Evolutionary conservation across 2,797 vertebrate species (phyloP).

Genomic region (Paramormyrops hopkinsi): DNA sequence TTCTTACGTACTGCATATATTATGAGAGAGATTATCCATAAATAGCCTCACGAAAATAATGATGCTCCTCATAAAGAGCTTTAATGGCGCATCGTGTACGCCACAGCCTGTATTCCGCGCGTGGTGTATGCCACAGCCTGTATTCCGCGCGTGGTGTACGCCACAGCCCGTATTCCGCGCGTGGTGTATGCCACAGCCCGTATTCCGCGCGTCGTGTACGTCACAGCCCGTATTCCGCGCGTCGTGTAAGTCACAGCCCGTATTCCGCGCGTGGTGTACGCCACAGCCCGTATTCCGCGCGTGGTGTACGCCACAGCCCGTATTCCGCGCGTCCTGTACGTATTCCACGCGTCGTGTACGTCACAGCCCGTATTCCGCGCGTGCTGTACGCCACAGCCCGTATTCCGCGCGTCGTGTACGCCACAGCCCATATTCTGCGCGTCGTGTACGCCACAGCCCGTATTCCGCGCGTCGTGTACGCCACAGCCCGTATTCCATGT

Average conservation of each 20-base stretch:
- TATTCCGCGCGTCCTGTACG: neutral
- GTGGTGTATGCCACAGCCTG: neutral
- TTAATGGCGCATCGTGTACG: neutral
- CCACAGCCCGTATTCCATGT: too few relatives aligned
- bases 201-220: too few relatives aligned
- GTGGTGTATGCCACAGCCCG: neutral
- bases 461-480: too few relatives aligned
- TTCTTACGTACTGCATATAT: neutral
- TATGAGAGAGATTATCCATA: neutral
- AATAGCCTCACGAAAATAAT: neutral
- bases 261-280: neutral
- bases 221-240: too few relatives aligned
- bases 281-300: neutral
- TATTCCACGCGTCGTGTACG: neutral
- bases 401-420: too few relatives aligned
- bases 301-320: neutral
- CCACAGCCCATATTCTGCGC: neutral
- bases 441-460: neutral
- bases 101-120: too few relatives aligned
- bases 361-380: neutral
- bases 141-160: rapidly evolving
- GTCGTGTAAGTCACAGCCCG: neutral
- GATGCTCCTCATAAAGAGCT: neutral
- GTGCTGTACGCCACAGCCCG: too few relatives aligned
- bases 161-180: neutral